These are phyloP conservation scores for Zeugodacus cucurbitae DNA, from an alignment of 1,140 invertebrate genomes.

Conservation along the genomic window DNA sequence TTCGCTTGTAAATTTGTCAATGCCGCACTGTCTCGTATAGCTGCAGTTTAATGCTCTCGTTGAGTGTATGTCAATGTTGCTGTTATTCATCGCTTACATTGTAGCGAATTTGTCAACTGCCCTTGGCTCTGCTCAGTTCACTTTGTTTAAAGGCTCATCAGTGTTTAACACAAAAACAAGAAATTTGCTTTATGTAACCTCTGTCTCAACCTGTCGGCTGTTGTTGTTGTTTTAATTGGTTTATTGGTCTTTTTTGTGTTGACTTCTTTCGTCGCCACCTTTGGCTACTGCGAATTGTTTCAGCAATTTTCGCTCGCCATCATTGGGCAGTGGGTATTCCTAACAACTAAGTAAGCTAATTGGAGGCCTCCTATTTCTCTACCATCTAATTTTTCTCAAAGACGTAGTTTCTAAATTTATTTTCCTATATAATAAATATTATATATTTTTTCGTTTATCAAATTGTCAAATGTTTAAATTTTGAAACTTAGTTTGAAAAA, in stretches of 20 bases:
- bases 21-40: neutral
- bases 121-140: neutral
- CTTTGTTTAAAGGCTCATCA: neutral
- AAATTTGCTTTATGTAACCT: neutral
- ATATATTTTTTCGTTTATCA: no score
- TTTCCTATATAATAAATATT: no score
- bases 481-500: no score
- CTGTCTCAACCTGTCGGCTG: neutral
- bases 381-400: no score
- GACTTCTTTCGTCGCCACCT: neutral
- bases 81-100: no score
- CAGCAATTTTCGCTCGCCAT: neutral
- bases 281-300: neutral
- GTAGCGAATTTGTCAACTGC: neutral
- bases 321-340: no score
- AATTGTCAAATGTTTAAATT: no score
- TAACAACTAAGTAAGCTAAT: no score
- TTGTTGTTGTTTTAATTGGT: constrained; percentile 3
- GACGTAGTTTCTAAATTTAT: no score
- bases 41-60: neutral
- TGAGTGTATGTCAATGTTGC: no score
- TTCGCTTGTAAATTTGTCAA: constrained; percentile 41
- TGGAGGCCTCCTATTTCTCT: no score
- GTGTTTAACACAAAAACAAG: neutral
- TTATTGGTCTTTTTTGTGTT: neutral